Base-by-base conservation (phyloP, 2,797 vertebrate genomes). In the Paedocypris micromegethes region DNA sequence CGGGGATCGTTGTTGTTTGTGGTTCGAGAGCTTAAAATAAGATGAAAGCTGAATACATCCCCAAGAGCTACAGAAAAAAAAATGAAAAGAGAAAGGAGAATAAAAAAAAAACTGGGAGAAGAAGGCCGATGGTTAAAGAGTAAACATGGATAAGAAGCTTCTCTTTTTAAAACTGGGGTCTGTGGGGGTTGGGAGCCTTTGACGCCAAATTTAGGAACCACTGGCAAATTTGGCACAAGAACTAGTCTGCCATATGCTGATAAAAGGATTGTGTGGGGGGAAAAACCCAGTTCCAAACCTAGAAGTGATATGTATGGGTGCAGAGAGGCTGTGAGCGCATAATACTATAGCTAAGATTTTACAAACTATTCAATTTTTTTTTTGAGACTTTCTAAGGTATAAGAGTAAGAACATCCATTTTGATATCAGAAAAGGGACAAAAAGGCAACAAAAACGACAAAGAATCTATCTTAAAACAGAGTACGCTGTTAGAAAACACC, bases 221-320 rank as follows among this genome's bases (percentile, higher is more conserved):
- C 72, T 85, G 81, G 80, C 83, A 80, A 58, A 47, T 56, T 76
- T 85, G 84, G 83, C 83, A 82, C 56, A 57, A 81, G 79, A 71
- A 2, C 57, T 58, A 76, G 83, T 79, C 86, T 91, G 88, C 80
- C 84, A 86, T 84, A 72, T 75, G 78, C 79, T 84, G 89, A 90
- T 90, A 89, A 90, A 83, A 78, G 82, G 79, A 82, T 85, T 82
- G 79, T 77, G 79, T 75, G 78, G 40, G 83, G 78, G 68, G 66
- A 58, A 77, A 61, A 75, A 77, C 77, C 23, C 23, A 23, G 77
- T 73, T 78, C 62, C 76, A 79, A 73, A 9, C 54, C 53, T 58
- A 62, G 44, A 67, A 23, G 23, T 23, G 23, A 70, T 44, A 48
- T 37, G 56, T 37, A 52, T 46, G 42, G 45, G 38, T 53, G 46